Conservation (phyloP, 2,113 vertebrate species). For the Phasianus colchicus region DNA sequence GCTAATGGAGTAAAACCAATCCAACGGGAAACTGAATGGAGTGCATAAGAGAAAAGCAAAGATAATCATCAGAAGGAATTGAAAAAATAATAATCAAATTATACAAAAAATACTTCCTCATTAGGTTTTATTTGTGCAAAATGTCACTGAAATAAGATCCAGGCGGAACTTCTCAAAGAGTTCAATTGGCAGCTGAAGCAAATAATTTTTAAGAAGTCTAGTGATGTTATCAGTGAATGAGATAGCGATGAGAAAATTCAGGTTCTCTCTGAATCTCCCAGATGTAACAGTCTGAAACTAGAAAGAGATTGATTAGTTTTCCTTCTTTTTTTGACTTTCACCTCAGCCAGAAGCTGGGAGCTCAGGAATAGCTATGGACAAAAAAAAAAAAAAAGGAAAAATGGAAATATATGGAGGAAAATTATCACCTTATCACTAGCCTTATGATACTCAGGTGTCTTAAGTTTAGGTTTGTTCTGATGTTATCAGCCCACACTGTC, state of each 20-base stretch:
- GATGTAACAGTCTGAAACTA: neutral
- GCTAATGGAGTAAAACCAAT: neutral
- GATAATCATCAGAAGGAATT: neutral
- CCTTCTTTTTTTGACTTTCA: neutral
- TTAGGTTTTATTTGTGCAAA: neutral
- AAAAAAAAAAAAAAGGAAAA: neutral
- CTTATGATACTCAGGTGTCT: neutral
- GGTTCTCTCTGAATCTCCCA: neutral
- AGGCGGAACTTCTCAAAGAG: neutral
- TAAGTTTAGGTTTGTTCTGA: neutral
- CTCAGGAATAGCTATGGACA: neutral
- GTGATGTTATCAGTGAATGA: neutral
- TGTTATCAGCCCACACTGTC: neutral
- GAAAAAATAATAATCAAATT: neutral
- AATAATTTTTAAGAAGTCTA: conserved; percentile 9
- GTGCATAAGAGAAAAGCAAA: neutral
- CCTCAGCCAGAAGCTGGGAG: neutral
- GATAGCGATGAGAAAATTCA: neutral
- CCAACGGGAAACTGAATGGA: neutral
- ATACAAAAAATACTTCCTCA: neutral
- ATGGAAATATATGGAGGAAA: neutral
- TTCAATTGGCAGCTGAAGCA: neutral
- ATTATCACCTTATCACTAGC: neutral
- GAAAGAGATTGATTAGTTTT: neutral
- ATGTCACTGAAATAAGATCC: conserved; percentile 9